phyloP scores from a whole-genome alignment of 2,888 invertebrate species.

The Octonoba sinensis region DNA sequence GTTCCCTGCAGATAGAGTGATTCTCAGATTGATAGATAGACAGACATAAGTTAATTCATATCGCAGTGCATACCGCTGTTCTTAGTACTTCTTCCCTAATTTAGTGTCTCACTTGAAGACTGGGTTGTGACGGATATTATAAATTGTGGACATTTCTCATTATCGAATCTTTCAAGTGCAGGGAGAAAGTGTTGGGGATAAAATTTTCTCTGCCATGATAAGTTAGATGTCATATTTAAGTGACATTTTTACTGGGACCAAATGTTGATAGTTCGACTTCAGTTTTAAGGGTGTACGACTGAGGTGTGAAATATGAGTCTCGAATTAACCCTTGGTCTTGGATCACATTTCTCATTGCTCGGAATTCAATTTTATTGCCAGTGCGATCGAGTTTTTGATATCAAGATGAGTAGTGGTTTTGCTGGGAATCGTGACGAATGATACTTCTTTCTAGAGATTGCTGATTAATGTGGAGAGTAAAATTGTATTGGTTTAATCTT shows the following conservation, averaged over 20 bases:
- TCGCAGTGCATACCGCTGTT: slow-evolving; percentile 6
- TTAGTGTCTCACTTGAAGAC: slow-evolving; percentile 22
- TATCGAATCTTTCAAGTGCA: slow-evolving; percentile 49
- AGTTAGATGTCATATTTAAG: slow-evolving; percentile 50
- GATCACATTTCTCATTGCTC: slow-evolving; percentile 10
- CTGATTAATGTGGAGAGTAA: too few species aligned
- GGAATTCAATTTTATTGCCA: slow-evolving; percentile 28
- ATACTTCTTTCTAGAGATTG: too few species aligned
- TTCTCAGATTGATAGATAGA: not conserved
- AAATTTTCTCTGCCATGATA: slow-evolving; percentile 26
- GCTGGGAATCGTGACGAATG: too few species aligned
- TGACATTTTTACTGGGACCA: slow-evolving; percentile 34
- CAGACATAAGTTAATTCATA: slow-evolving; percentile 17
- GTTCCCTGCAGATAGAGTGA: not conserved
- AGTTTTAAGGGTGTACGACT: slow-evolving; percentile 12
- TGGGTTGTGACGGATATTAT: slow-evolving; percentile 25
- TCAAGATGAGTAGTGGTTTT: too few species aligned
- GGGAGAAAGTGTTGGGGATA: slow-evolving; percentile 34
- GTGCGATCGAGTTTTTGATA: slow-evolving; percentile 1
- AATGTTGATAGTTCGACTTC: slow-evolving; percentile 9
- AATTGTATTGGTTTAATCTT: too few species aligned
- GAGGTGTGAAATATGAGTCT: slow-evolving; percentile 9
- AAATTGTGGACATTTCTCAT: slow-evolving; percentile 47
- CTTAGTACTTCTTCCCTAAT: slow-evolving; percentile 43
- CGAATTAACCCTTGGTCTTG: slow-evolving; percentile 41